Percentiles rank a stretch among this genome's conserved stretches.
phyloP scores from a whole-genome alignment of 2,888 invertebrate genomes.

The Archips xylosteana region DNA sequence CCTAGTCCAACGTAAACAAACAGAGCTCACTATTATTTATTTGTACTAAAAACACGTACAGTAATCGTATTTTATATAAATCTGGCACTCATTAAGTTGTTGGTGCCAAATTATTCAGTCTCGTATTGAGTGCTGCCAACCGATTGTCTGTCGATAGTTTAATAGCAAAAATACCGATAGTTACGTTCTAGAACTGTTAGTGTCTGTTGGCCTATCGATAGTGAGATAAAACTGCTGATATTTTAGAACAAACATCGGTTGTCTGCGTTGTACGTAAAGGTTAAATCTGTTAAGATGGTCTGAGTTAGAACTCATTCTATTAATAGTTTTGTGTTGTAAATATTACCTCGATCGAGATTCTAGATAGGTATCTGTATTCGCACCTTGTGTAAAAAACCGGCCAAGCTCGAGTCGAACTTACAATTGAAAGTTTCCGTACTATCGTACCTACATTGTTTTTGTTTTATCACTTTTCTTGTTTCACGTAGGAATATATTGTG shows the following conservation, averaged over 20 bases:
- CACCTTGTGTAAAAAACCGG: neutral
- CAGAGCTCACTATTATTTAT: conserved; percentile 2
- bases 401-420: no score
- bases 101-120: neutral
- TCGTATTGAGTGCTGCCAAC: neutral
- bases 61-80: neutral
- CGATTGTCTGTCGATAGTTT: neutral
- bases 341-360: neutral
- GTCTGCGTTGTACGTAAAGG: neutral
- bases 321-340: neutral
- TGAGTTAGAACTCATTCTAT: conserved; percentile 1
- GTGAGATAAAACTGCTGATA: no score
- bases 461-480: no score
- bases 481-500: no score
- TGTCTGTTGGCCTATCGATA: no score
- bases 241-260: no score
- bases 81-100: neutral
- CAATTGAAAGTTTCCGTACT: no score
- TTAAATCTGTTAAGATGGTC: neutral
- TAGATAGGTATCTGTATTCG: neutral
- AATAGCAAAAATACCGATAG: no score
- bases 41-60: neutral
- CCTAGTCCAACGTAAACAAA: neutral
- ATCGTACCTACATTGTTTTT: no score
- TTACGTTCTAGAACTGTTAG: no score